These are phyloP conservation scores for Neolamprologus sp. DNA, from an alignment of 2,113 vertebrate genomes.

Conservation along the genomic window DNA sequence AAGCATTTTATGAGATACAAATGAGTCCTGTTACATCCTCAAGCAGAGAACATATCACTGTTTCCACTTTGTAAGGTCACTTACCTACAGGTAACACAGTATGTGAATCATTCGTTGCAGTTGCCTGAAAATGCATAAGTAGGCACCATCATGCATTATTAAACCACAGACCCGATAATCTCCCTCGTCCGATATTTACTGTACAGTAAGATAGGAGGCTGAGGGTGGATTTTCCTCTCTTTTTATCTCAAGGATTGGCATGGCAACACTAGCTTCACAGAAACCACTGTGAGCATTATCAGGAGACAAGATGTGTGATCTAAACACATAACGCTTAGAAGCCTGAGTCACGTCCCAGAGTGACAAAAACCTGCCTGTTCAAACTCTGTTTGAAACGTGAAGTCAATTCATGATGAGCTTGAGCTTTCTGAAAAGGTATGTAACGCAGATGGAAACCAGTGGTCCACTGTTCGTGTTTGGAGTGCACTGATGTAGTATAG, in stretches of 20 bases:
- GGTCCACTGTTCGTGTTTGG: not conserved
- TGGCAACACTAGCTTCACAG: not conserved
- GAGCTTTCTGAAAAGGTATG: not conserved
- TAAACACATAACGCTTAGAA: constrained; percentile 1
- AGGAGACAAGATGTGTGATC: not conserved
- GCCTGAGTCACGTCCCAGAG: not conserved
- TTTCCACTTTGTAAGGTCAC: constrained; percentile 32
- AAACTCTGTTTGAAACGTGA: not conserved
- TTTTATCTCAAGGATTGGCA: not conserved
- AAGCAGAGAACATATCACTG: not conserved
- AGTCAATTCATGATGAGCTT: not conserved
- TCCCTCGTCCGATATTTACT: not conserved
- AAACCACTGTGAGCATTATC: not conserved
- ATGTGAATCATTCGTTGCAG: not conserved
- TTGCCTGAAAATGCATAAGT: not conserved
- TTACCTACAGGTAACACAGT: not conserved
- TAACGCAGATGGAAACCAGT: not conserved
- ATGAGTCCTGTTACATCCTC: not conserved
- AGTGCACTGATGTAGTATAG: not conserved
- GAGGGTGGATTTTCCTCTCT: not conserved
- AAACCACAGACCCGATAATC: not conserved
- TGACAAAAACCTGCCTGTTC: not conserved
- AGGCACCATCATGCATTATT: constrained; percentile 38
- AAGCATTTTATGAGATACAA: not conserved
- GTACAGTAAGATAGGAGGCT: not conserved